These are phyloP conservation scores for Metopia argyrocephala DNA, from an alignment of 2,888 invertebrate genomes.

Conservation along the genomic window DNA sequence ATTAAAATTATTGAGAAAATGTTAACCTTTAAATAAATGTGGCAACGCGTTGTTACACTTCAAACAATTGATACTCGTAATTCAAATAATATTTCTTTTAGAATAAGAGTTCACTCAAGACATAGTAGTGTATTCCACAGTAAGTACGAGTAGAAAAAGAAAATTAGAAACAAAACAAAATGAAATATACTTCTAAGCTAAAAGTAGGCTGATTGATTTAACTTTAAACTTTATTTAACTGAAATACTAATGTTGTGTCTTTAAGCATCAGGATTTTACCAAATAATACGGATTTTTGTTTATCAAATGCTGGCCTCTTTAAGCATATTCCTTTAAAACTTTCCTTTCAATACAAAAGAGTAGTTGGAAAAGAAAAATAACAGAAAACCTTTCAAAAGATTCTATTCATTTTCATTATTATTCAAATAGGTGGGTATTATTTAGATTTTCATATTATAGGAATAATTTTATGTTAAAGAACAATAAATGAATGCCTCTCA, in stretches of 20 bases:
- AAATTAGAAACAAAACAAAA: too few species aligned
- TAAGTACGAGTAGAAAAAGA: too few species aligned
- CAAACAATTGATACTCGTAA: background rate
- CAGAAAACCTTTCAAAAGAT: background rate
- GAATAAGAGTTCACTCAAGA: too few species aligned
- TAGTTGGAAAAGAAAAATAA: background rate
- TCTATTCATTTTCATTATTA: background rate
- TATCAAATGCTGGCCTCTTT: background rate
- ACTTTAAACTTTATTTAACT: too few species aligned
- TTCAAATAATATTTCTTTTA: background rate
- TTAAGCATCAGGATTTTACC: too few species aligned
- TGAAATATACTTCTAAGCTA: too few species aligned
- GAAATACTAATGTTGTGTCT: too few species aligned
- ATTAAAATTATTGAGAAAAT: background rate
- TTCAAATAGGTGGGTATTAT: background rate
- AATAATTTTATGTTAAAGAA: background rate
- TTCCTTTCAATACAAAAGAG: background rate
- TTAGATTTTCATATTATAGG: background rate
- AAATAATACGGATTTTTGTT: too few species aligned
- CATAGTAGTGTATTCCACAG: too few species aligned
- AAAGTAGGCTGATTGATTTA: too few species aligned
- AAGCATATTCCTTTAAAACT: background rate
- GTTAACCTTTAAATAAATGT: background rate
- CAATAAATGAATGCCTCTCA: slow-evolving; percentile 20
- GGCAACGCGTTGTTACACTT: background rate